Evolutionary conservation across 2,797 vertebrate species (phyloP).

Genomic region (Eremophila alpestris): DNA sequence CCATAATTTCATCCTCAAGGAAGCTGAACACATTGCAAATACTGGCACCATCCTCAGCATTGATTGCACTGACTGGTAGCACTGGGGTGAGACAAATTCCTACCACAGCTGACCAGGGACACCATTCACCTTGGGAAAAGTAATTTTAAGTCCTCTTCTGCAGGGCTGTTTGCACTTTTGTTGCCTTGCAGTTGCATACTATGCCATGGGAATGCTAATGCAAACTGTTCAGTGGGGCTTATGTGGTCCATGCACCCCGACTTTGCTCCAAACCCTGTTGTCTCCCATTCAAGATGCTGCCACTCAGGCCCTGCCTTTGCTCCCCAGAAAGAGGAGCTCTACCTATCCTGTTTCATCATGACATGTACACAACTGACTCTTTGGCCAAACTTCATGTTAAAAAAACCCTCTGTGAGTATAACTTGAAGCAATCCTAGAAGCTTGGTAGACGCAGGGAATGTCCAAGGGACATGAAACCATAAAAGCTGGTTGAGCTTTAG

Average conservation of each 20-base stretch:
- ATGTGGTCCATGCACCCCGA: neutral
- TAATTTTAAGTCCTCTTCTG: neutral
- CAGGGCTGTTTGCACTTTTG: neutral
- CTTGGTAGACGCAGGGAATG: neutral
- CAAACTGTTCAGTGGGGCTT: neutral
- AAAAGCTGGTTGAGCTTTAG: neutral
- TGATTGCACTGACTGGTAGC: neutral
- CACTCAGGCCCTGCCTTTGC: neutral
- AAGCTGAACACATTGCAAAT: neutral
- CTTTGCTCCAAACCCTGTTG: neutral
- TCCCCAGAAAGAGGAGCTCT: neutral
- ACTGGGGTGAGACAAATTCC: neutral
- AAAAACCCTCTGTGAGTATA: neutral
- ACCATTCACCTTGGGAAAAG: neutral
- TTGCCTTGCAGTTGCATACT: neutral
- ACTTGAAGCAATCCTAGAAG: constrained; percentile 11
- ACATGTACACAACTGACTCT: neutral
- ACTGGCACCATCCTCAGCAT: neutral
- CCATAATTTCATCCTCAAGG: neutral
- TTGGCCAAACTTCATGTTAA: neutral
- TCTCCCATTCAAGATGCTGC: neutral
- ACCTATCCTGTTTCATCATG: neutral
- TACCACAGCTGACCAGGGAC: neutral
- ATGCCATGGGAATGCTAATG: neutral
- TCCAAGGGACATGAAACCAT: constrained; percentile 8